Evolutionary conservation across 2,797 vertebrate genomes (phyloP).

Genomic region (Lacerta agilis): DNA sequence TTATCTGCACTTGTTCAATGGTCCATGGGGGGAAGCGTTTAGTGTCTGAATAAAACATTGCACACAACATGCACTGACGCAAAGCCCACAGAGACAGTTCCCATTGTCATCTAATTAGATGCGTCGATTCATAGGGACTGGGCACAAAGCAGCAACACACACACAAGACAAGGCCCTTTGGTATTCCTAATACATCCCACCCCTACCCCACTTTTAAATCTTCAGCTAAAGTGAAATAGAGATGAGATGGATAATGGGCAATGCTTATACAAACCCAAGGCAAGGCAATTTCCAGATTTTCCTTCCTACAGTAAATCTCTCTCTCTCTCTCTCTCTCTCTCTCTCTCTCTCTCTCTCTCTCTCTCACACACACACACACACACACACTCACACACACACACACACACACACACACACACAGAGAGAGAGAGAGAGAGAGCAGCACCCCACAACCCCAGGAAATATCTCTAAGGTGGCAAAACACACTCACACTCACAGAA

Average conservation of each 20-base stretch:
- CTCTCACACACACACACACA: too few species aligned
- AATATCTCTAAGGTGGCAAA: too few species aligned
- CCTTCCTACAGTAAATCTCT: constrained; percentile 45
- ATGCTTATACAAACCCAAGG: constrained; percentile 46
- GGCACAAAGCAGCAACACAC: constrained; percentile 34
- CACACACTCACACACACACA: too few species aligned
- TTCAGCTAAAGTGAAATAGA: constrained; percentile 53
- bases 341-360: too few species aligned
- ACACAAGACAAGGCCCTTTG: constrained; percentile 39
- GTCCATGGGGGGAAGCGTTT: constrained; percentile 44
- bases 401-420: too few species aligned
- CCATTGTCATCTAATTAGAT: constrained; percentile 52
- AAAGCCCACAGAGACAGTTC: constrained; percentile 38
- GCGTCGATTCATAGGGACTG: constrained; percentile 34
- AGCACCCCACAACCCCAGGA: too few species aligned
- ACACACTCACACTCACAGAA: too few species aligned
- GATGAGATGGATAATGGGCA: constrained; percentile 52
- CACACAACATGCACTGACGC: constrained; percentile 42
- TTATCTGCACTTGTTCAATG: constrained; percentile 19
- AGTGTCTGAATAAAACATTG: constrained; percentile 51
- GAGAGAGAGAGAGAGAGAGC: too few species aligned
- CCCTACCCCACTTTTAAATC: constrained; percentile 53
- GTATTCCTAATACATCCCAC: constrained; percentile 36
- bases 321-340: too few species aligned
- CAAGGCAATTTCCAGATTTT: constrained; percentile 40